These are phyloP conservation scores for Orchesella flavescens DNA, from an alignment of 2,888 invertebrate genomes.

Conservation along the genomic window DNA sequence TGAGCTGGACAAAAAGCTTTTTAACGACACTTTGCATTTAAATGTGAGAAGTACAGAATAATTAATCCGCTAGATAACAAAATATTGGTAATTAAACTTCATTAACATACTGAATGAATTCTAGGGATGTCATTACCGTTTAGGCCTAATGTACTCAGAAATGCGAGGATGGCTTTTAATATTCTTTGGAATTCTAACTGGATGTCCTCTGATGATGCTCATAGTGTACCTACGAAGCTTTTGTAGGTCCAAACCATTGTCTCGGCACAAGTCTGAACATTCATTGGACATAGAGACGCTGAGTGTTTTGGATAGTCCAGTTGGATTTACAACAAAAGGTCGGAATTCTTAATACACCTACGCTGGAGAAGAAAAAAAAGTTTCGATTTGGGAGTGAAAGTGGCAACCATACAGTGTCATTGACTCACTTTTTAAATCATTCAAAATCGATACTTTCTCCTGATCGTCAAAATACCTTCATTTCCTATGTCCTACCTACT, in stretches of 20 bases:
- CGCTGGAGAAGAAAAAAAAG: no score
- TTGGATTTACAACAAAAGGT: background rate
- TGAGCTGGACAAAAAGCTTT: background rate
- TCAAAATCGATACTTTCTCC: no score
- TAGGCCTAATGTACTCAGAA: background rate
- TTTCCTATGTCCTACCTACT: no score
- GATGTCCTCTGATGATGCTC: slow-evolving; percentile 26
- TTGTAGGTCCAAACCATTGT: slow-evolving; percentile 1
- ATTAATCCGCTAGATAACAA: no score
- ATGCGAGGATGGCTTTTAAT: background rate
- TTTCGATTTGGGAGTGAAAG: no score
- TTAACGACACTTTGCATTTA: background rate
- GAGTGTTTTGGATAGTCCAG: slow-evolving; percentile 20
- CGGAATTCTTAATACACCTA: no score
- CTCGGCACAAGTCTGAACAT: slow-evolving; percentile 13
- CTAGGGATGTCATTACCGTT: slow-evolving; percentile 13
- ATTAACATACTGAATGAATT: background rate
- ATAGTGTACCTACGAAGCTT: slow-evolving; percentile 13
- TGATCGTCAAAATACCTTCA: no score
- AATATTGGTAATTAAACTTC: background rate
- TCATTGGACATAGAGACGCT: slow-evolving; percentile 33
- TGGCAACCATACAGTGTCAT: no score
- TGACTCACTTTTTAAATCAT: no score
- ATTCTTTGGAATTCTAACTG: background rate
- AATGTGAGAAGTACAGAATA: background rate